Base-by-base conservation (phyloP, 2,113 vertebrate genomes). In the Channa argus region DNA sequence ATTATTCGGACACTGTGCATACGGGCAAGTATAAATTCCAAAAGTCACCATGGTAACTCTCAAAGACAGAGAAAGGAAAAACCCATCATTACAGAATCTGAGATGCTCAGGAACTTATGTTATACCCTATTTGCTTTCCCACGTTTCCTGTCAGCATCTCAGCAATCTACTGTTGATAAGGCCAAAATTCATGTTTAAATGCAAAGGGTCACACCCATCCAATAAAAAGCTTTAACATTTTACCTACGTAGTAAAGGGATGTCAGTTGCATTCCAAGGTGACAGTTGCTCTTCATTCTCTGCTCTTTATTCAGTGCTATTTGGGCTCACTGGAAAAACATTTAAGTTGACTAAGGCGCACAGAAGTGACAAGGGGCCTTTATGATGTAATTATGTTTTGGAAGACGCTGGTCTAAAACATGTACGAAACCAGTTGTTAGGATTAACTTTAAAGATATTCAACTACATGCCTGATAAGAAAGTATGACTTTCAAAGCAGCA, bases 261-360 rank as follows among this genome's bases (percentile, higher is more conserved):
- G 45, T 46, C 14, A 12, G 5, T 24, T 67, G 52, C 53, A 70
- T 71, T 82, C 87, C 82, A 92, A 88, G 86, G 89, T 91, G 90
- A 90, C 82, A 89, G 84, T 88, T 82, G 41, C 61, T 75, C 79
- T 87, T 80, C 65, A 72, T 71, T 81, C 53, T 11, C 38, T 71
- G 39, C 74, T 75, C 79, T 87, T 80, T 68, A 72, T 71, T 81
- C 53, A 13, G 43, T 71, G 39, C 74, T 77, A 46, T 75, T 70
- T 63, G 69, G 83, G 70, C 77, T 85, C 77, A 75, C 86, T 75
- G 49, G 12, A 72, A 78, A 79, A 74, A 73, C 79, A 82, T 81
- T 91, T 84, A 74, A 74, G 65, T 39, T 10, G 41, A 63, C 71
- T 13, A 71, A 80, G 70, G 80, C 71, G 60, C 60, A 24, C 80